Conservation (phyloP, 2,797 vertebrate species). For the Pseudomugil tenellus region DNA sequence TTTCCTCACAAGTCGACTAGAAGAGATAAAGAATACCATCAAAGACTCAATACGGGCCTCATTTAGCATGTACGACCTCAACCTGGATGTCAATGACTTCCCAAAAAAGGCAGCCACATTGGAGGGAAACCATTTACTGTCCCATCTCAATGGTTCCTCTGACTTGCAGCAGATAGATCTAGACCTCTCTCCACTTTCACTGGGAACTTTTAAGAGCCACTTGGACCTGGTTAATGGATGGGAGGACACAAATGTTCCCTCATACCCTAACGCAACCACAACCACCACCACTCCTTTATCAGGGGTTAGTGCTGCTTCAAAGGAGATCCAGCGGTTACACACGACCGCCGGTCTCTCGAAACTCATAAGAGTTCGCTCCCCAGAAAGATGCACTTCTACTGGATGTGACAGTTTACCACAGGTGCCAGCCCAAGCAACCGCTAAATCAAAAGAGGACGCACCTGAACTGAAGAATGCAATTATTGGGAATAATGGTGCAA, state of each 20-base stretch:
- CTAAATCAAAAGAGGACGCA: conserved; percentile 81
- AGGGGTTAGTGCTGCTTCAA: conserved; percentile 72
- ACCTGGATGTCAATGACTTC: conserved; percentile 95
- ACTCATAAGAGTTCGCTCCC: conserved; percentile 93
- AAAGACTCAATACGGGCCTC: conserved; percentile 97
- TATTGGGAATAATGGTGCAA: conserved; percentile 68
- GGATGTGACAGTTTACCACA: conserved; percentile 67
- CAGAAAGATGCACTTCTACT: conserved; percentile 83
- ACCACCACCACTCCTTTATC: conserved; percentile 17
- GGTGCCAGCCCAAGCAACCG: conserved; percentile 62
- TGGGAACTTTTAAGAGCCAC: conserved; percentile 90
- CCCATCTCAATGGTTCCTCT: conserved; percentile 91
- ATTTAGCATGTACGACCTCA: conserved; percentile 96
- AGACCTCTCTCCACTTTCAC: conserved; percentile 92
- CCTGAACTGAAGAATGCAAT: conserved; percentile 73
- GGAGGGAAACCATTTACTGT: conserved; percentile 91
- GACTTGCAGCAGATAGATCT: conserved; percentile 95
- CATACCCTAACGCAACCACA: conserved; percentile 46
- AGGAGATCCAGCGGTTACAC: conserved; percentile 89
- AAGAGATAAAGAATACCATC: conserved; percentile 98
- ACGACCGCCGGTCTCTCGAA: conserved; percentile 92
- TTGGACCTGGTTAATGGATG: conserved; percentile 84
- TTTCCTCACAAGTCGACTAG: conserved; percentile 95
- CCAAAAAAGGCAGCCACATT: conserved; percentile 93
- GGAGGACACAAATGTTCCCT: conserved; percentile 72